Evolutionary conservation across 2,113 vertebrate species (phyloP).

Genomic region (Siniperca knerii): DNA sequence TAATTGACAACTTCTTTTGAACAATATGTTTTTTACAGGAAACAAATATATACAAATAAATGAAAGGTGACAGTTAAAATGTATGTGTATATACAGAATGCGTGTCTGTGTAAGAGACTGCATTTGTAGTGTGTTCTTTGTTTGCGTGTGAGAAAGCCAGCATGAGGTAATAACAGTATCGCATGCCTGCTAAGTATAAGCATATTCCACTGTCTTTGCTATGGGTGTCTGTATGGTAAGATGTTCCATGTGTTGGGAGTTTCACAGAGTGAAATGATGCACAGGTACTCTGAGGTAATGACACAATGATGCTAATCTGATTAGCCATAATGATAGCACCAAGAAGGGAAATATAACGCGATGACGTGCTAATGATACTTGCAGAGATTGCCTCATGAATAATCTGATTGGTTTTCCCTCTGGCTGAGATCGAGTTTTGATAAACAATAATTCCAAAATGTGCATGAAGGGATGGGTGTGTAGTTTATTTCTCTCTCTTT

Average conservation of each 20-base stretch:
- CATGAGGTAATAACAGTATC: slow-evolving; percentile 55
- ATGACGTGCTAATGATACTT: slow-evolving; percentile 52
- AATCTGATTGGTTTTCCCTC: slow-evolving; percentile 55
- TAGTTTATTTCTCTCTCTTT: slow-evolving; percentile 33
- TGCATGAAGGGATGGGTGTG: slow-evolving; percentile 12
- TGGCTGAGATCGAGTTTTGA: slow-evolving; percentile 50
- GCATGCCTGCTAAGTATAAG: slow-evolving; percentile 52
- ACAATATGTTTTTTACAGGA: neutral
- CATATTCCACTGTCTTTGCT: slow-evolving; percentile 52
- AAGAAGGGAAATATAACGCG: slow-evolving; percentile 17
- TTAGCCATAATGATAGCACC: slow-evolving; percentile 50
- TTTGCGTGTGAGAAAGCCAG: slow-evolving; percentile 34
- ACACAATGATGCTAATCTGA: slow-evolving; percentile 59
- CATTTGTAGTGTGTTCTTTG: slow-evolving; percentile 26
- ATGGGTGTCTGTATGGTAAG: slow-evolving; percentile 43
- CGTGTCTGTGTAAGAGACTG: slow-evolving; percentile 5
- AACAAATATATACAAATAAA: neutral
- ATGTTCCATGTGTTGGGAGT: slow-evolving; percentile 64
- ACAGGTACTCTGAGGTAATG: slow-evolving; percentile 71
- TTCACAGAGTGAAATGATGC: slow-evolving; percentile 50
- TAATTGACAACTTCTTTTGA: neutral
- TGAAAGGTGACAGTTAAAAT: neutral
- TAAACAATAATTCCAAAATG: slow-evolving; percentile 60
- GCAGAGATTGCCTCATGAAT: slow-evolving; percentile 48
- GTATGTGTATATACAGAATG: neutral